Conservation (phyloP, 1,140 invertebrate species). For the Drosophila carrolli region DNA sequence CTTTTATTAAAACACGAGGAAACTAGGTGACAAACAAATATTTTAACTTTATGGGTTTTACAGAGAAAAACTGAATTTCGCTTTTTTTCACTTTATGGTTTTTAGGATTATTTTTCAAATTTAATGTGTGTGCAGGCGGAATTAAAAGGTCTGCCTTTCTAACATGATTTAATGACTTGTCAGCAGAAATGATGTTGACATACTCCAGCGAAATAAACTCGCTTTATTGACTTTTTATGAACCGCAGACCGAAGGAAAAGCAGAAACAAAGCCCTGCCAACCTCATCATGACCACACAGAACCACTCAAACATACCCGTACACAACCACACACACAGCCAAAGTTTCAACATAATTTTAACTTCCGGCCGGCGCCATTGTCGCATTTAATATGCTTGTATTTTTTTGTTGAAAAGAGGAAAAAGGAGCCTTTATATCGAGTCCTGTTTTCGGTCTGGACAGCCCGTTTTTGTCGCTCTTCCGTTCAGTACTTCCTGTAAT, state of each 20-base stretch:
- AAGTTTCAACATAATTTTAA: slow-evolving; percentile 79
- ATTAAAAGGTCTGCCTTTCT: neutral
- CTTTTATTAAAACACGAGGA: no score
- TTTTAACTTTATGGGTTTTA: no score
- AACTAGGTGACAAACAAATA: no score
- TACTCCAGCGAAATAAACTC: slow-evolving; percentile 64
- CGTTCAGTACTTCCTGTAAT: slow-evolving; percentile 55
- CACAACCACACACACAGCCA: slow-evolving; percentile 20
- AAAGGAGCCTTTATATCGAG: slow-evolving; percentile 21
- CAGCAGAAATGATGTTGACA: slow-evolving; percentile 75
- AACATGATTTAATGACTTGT: slow-evolving; percentile 74
- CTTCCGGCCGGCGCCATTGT: slow-evolving; percentile 76
- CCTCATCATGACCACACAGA: slow-evolving; percentile 50
- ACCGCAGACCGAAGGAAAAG: slow-evolving; percentile 56
- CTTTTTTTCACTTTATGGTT: slow-evolving; percentile 1
- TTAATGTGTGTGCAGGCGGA: neutral
- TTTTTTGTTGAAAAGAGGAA: slow-evolving; percentile 7
- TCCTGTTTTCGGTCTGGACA: slow-evolving; percentile 34
- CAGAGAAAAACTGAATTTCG: neutral
- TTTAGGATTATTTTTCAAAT: slow-evolving; percentile 6
- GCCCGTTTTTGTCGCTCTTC: slow-evolving; percentile 11
- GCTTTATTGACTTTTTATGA: slow-evolving; percentile 81
- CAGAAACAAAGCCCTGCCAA: slow-evolving; percentile 57
- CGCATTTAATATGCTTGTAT: slow-evolving; percentile 59
- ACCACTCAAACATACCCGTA: slow-evolving; percentile 35